These are phyloP conservation scores for Calonectris borealis DNA, from an alignment of 2,113 vertebrate genomes.

Conservation along the genomic window DNA sequence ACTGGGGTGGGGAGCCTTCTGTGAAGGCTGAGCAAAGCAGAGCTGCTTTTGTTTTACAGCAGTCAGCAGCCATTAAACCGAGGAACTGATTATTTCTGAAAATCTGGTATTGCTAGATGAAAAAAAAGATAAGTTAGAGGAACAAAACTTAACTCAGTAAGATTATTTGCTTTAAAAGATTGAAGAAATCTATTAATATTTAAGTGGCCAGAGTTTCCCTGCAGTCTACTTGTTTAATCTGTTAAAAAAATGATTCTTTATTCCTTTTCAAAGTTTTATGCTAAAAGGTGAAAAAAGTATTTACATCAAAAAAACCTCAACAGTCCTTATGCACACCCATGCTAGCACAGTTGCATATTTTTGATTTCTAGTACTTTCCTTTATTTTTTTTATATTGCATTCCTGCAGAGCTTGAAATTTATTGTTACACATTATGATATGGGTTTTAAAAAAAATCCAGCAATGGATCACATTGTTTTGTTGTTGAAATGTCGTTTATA, in stretches of 20 bases:
- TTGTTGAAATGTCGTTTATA: background rate
- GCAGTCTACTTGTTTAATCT: background rate
- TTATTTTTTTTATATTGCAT: background rate
- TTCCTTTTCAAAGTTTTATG: background rate
- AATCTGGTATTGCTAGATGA: background rate
- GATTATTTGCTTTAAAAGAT: slow-evolving; percentile 5
- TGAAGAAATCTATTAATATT: background rate
- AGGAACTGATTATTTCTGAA: background rate
- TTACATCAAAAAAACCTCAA: background rate
- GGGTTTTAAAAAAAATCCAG: background rate
- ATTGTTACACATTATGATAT: background rate
- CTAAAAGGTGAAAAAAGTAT: background rate
- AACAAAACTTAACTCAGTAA: background rate
- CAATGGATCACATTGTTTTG: slow-evolving; percentile 1
- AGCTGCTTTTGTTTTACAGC: background rate
- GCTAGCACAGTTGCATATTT: background rate
- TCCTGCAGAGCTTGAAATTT: background rate
- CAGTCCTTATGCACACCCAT: background rate
- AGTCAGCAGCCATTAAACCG: background rate
- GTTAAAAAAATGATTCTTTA: background rate
- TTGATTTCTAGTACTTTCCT: background rate
- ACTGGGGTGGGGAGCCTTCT: background rate
- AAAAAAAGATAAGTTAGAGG: background rate
- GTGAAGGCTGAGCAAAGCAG: background rate
- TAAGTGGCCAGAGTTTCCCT: background rate